Base-by-base conservation (phyloP, 2,888 invertebrate species). In the Drosophila paramelanica region DNA sequence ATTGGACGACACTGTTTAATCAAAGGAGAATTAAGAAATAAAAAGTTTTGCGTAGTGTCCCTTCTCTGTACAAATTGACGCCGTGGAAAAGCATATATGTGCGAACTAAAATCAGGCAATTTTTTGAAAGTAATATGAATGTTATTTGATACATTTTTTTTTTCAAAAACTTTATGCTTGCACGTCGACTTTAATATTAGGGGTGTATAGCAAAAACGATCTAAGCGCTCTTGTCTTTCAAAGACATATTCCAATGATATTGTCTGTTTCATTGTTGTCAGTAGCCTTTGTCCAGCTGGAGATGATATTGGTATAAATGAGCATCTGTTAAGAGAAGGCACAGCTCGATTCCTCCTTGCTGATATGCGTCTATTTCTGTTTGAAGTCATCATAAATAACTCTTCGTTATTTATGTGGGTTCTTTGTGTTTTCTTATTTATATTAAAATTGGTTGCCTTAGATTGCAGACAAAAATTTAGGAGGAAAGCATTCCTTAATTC, bases 281-380 rank as follows among this genome's bases (percentile, higher is more conserved):
- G 89, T 59, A 94, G 83, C 45, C 93, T 87, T 50, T 93, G 91
- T 5, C 94, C 94, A 33, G 93, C 93, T 13, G 94, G 94, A 36
- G 94, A 94, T 11, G 94, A 93, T 58, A 94, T 92, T 3, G 94
- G 93, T 67, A 94, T 93, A 47, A 92, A 91, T 13, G 93, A 91
- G 76, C 93, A 93, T 61, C 93, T 91, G 25, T 93, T 91, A 13
- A 94, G 90, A 33, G 93, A 93, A 74, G 91, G 91, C 8, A 93
- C 91, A 17, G 92, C 91, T 46, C 93, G 92, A 76, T 93, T 92
- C 46, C 93, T 91, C 39, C 93, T 88, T 13, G 92, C 90, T 69
- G 92, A 91, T 65, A 92, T 78, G 11, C 91, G 91, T 66, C 67
- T 93, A 81, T 70, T 90, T 83, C 81, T 92, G 76, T 75, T 90